phyloP scores from a whole-genome alignment of 2,113 vertebrate genomes.

The Petrocephalus zakoni region DNA sequence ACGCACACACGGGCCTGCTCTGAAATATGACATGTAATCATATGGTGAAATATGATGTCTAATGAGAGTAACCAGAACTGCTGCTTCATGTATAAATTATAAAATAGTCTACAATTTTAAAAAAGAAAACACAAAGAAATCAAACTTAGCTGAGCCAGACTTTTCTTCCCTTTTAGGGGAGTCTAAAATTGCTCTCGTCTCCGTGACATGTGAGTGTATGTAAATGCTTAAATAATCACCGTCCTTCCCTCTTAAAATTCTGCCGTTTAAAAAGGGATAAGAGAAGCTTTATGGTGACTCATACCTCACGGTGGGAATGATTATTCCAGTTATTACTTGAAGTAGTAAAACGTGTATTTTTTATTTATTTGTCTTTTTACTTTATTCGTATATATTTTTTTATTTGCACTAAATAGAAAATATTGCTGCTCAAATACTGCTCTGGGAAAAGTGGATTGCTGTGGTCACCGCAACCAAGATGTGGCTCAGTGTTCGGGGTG shows the following conservation, averaged over 20 bases:
- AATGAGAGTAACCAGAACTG: background rate
- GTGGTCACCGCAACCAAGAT: background rate
- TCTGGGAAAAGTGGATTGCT: background rate
- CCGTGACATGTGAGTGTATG: background rate
- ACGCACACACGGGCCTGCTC: too few relatives aligned
- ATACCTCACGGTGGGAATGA: background rate
- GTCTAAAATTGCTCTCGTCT: background rate
- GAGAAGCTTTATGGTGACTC: background rate
- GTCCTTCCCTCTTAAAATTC: background rate
- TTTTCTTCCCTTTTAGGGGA: background rate
- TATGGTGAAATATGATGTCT: background rate
- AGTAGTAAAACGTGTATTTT: background rate
- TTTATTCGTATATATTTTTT: background rate
- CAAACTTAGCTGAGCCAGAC: background rate
- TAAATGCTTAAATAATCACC: background rate
- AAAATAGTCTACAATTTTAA: background rate
- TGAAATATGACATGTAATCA: background rate
- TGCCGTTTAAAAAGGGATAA: background rate
- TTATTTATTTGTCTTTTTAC: background rate
- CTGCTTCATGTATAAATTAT: background rate
- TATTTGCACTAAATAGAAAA: background rate
- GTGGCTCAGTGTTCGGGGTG: background rate
- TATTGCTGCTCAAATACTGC: background rate
- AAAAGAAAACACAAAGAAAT: background rate
- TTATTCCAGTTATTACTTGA: slow-evolving; percentile 4